These are phyloP conservation scores for Prunella strophiata DNA, from an alignment of 2,797 vertebrate genomes.

Conservation along the genomic window DNA sequence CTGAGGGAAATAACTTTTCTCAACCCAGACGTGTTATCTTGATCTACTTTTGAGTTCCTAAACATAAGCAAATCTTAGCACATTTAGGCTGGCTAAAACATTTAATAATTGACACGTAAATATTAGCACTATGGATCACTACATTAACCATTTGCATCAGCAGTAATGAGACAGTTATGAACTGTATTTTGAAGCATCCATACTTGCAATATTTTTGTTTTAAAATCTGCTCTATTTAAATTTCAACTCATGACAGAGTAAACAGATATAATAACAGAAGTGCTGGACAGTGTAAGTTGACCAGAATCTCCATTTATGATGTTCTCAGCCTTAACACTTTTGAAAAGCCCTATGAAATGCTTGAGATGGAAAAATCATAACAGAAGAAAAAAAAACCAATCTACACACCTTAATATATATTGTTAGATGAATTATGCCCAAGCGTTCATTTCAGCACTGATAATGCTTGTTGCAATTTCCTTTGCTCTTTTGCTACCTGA, in stretches of 20 bases:
- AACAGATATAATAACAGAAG: not conserved
- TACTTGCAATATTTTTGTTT: not conserved
- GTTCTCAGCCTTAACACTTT: not conserved
- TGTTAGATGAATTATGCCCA: not conserved
- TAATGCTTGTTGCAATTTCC: not conserved
- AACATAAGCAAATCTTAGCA: not conserved
- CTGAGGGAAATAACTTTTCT: conserved; percentile 16
- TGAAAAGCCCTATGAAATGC: not conserved
- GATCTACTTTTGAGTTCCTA: not conserved
- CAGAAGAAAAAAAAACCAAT: not conserved
- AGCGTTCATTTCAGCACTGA: not conserved
- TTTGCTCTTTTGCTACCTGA: not conserved
- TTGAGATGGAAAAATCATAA: not conserved
- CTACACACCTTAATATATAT: not conserved
- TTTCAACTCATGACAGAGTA: not conserved
- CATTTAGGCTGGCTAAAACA: not conserved
- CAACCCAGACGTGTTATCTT: not conserved
- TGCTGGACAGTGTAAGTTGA: not conserved
- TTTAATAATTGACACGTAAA: not conserved
- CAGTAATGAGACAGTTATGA: not conserved
- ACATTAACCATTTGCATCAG: not conserved
- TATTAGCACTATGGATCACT: not conserved
- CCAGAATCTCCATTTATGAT: not conserved
- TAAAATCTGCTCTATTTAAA: not conserved
- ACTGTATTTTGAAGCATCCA: not conserved